Percentiles rank a stretch among this genome's conserved stretches.
Conservation (phyloP, 2,888 invertebrate genomes). For the Plemyria rubiginata region DNA sequence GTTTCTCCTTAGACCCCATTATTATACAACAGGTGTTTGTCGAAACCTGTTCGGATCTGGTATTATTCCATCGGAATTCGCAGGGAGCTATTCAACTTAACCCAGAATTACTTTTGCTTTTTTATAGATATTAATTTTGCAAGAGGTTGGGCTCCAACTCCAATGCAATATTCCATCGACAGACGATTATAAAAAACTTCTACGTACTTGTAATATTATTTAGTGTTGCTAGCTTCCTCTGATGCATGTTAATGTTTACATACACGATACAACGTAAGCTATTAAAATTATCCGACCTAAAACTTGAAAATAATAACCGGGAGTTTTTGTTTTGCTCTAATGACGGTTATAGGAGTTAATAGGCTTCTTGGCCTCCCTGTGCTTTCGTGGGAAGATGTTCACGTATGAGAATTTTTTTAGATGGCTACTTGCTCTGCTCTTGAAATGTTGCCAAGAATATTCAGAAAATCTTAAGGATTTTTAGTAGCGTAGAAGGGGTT, state of each 20-base stretch:
- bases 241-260: slow-evolving; percentile 46
- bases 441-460: background rate
- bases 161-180: slow-evolving; percentile 11
- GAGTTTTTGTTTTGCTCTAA: slow-evolving; percentile 71
- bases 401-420: slow-evolving; percentile 34
- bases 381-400: slow-evolving; percentile 67
- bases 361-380: slow-evolving; percentile 61
- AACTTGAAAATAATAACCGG: slow-evolving; percentile 69
- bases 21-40: slow-evolving; percentile 43
- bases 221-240: background rate
- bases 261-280: slow-evolving; percentile 46
- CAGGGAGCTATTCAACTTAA: slow-evolving; percentile 35
- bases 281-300: slow-evolving; percentile 68
- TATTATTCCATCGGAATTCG: slow-evolving; percentile 40
- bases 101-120: slow-evolving; percentile 32
- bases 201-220: background rate
- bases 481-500: background rate
- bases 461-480: background rate
- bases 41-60: slow-evolving; percentile 37
- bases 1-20: slow-evolving; percentile 38
- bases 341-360: slow-evolving; percentile 76
- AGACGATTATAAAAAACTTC: background rate
- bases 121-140: slow-evolving; percentile 31
- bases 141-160: slow-evolving; percentile 20
- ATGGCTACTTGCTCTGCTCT: slow-evolving; percentile 31